Evolutionary conservation across 1,140 invertebrate species (phyloP).

Genomic region (Drosophila grimshawi): DNA sequence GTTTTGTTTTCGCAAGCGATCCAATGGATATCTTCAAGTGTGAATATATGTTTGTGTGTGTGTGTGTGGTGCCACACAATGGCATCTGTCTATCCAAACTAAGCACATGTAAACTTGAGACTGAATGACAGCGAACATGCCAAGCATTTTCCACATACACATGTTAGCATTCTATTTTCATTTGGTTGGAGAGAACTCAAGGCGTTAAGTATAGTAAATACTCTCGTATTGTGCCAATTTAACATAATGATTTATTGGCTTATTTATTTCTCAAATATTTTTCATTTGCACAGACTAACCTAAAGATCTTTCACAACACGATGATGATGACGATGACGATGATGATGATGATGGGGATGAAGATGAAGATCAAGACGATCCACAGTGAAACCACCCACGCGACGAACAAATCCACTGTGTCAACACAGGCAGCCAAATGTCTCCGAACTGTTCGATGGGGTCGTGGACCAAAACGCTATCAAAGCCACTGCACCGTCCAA

Average conservation of each 20-base stretch:
- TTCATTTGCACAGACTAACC: slow-evolving; percentile 45
- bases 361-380: slow-evolving; percentile 16
- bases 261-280: slow-evolving; percentile 78
- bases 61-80: slow-evolving; percentile 13
- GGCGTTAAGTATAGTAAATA: slow-evolving; percentile 65
- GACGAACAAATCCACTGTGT: slow-evolving; percentile 62
- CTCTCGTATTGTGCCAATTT: slow-evolving; percentile 66
- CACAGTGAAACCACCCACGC: slow-evolving; percentile 51
- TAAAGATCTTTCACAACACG: slow-evolving; percentile 69
- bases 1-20: slow-evolving; percentile 40
- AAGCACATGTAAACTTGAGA: slow-evolving; percentile 59
- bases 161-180: slow-evolving; percentile 75
- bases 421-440: slow-evolving; percentile 57
- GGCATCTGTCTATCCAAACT: slow-evolving; percentile 55
- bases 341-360: neutral
- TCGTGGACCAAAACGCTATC: slow-evolving; percentile 25
- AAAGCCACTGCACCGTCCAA: slow-evolving; percentile 55
- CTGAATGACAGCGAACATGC: slow-evolving; percentile 70
- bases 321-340: slow-evolving; percentile 3
- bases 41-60: neutral
- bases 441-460: slow-evolving; percentile 63
- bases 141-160: slow-evolving; percentile 75
- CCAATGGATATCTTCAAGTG: slow-evolving; percentile 2
- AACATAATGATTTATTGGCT: slow-evolving; percentile 81
- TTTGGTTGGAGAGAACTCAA: slow-evolving; percentile 46